phyloP scores from a whole-genome alignment of 2,797 vertebrate genomes.

The Momotus momota region DNA sequence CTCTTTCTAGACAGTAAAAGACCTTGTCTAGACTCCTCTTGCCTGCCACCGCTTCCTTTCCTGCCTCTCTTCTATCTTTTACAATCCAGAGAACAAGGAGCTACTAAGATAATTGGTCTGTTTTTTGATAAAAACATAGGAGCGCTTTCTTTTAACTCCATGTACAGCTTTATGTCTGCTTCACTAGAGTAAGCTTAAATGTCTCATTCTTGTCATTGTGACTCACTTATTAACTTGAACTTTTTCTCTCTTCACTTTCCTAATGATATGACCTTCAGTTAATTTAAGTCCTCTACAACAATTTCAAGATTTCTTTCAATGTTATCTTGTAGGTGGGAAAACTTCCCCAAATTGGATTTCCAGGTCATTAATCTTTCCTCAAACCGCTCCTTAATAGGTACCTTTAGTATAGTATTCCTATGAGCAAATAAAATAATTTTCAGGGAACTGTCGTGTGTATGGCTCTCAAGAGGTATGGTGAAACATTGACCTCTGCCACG shows the following conservation, averaged over 20 bases:
- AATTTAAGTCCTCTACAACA: neutral
- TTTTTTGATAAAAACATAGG: neutral
- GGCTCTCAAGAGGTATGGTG: neutral
- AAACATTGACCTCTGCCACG: neutral
- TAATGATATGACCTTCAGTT: neutral
- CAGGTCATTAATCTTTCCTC: neutral
- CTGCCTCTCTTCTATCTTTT: neutral
- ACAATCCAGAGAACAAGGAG: neutral
- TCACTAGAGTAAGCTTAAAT: neutral
- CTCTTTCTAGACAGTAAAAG: neutral
- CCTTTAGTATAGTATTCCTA: neutral
- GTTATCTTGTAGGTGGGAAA: neutral
- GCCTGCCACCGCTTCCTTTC: neutral
- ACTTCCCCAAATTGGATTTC: neutral
- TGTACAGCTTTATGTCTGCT: neutral
- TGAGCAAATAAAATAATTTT: neutral
- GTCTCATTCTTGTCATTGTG: neutral
- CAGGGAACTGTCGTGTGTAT: neutral
- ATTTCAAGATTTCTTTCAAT: constrained; percentile 27
- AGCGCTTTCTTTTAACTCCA: neutral
- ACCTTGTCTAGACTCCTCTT: neutral
- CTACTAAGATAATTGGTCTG: neutral
- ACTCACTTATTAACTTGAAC: neutral
- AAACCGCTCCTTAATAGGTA: neutral
- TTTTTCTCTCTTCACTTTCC: neutral